A percentile compares a stretch with the other conserved stretches of the same genome.
phyloP scores from a whole-genome alignment of 1,140 invertebrate species.

The Euura lappo region DNA sequence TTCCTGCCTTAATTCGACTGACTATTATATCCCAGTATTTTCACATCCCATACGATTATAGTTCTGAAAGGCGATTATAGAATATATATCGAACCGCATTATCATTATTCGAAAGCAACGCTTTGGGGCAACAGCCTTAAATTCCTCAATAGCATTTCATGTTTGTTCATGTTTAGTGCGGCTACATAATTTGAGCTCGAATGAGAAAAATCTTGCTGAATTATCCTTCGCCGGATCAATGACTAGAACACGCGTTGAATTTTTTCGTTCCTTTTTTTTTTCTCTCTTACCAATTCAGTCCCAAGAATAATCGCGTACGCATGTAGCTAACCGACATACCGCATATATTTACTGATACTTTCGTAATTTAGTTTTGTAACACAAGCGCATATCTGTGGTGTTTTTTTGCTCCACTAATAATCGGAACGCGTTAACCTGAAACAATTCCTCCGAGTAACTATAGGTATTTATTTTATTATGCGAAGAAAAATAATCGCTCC shows the following conservation, averaged over 20 bases:
- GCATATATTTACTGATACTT: not conserved
- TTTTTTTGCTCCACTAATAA: not conserved
- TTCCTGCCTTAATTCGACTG: not conserved
- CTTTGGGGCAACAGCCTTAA: too few relatives aligned
- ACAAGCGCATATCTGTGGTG: not conserved
- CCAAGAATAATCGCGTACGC: not conserved
- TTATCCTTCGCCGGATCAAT: not conserved
- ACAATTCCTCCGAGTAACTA: not conserved
- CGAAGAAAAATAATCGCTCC: too few relatives aligned
- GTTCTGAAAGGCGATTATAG: too few relatives aligned
- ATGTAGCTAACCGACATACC: not conserved
- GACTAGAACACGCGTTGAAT: not conserved
- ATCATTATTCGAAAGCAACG: too few relatives aligned
- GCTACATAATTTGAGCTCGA: too few relatives aligned
- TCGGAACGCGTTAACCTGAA: not conserved
- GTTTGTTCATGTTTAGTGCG: too few relatives aligned
- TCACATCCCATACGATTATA: not conserved
- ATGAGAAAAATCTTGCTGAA: not conserved
- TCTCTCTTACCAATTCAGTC: slow-evolving; percentile 1
- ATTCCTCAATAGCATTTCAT: too few relatives aligned
- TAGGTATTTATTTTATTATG: too few relatives aligned
- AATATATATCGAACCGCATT: too few relatives aligned
- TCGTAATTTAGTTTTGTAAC: slow-evolving; percentile 6
- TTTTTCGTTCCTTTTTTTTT: not conserved
- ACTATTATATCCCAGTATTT: not conserved